A percentile compares a stretch with the other conserved stretches of the same genome.
Evolutionary conservation across 1,140 invertebrate genomes (phyloP).

Genomic region (Pomacea maculata): DNA sequence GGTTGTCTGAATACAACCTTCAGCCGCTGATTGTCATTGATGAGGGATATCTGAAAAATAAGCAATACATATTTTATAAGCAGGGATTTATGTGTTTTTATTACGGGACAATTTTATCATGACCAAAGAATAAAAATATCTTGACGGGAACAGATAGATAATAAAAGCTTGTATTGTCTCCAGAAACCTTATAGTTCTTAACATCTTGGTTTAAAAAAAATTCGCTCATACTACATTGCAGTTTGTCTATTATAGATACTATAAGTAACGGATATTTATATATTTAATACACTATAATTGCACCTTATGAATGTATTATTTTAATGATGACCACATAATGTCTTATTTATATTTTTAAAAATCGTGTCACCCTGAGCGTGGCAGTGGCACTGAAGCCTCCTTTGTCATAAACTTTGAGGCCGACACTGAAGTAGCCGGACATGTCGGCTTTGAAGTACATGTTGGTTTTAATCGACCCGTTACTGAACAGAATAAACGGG

Average conservation of each 20-base stretch:
- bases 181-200: not conserved
- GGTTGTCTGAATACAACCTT: slow-evolving; percentile 90
- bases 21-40: slow-evolving; percentile 92
- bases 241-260: no score
- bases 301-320: no score
- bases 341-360: no score
- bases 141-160: no score
- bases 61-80: not conserved
- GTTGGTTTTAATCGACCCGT: slow-evolving; percentile 86
- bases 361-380: slow-evolving; percentile 58
- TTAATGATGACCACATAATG: no score
- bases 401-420: slow-evolving; percentile 86
- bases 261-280: no score
- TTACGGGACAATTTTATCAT: no score
- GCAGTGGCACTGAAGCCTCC: slow-evolving; percentile 73
- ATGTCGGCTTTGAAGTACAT: slow-evolving; percentile 95
- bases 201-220: no score
- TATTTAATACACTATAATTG: no score
- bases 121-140: no score
- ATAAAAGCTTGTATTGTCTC: not conserved
- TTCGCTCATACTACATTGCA: no score
- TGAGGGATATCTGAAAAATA: slow-evolving; percentile 78
- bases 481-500: slow-evolving; percentile 82
- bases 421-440: slow-evolving; percentile 96
- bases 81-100: no score